Base-by-base conservation (phyloP, 2,797 vertebrate genomes). In the Australoheros facetus region DNA sequence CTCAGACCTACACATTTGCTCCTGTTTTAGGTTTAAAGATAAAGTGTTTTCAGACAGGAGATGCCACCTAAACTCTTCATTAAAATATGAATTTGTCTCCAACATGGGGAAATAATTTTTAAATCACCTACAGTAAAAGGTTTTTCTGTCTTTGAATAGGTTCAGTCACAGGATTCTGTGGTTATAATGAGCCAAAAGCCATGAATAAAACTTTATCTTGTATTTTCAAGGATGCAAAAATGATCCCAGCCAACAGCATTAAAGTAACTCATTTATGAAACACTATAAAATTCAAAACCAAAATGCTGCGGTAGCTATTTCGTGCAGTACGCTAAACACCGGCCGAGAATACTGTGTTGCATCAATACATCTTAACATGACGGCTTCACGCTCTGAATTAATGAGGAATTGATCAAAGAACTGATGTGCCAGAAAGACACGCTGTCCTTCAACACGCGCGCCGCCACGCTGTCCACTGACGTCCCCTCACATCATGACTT, bases 381-480 rank as follows among this genome's bases (percentile, higher is more conserved):
- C 21, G 2, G 56, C 11, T 77, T 73, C 45, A 72, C 82, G 54
- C 26, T 37, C 26, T 70, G 81, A 77, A 70, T 88, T 85, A 82
- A 88, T 88, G 77, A 85, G 72, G 55, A 75, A 85, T 76, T 85
- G 81, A 89, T 91, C 85, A 81, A 86, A 81, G 80, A 58, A 58
- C 48, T 32, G 66, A 83, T 85, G 73, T 79, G 51, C 64, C 57
- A 56, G 28, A 78, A 73, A 81, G 76, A 70, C 21, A 2, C 23
- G 0, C 53, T 17, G 75, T 83, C 73, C 85, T 84, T 77, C 78
- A 83, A n/a, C 53, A 45, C 1, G 74, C 62, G 5, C 62, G 32
- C 12, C 69, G 12, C 3, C 78, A 42, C 45, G 45, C 45, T 53
- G 64, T 53, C 64, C 45, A 32, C 64, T 4, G 39, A 19, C 56